phyloP scores from a whole-genome alignment of 2,888 invertebrate species.

The Scotopteryx bipunctaria region DNA sequence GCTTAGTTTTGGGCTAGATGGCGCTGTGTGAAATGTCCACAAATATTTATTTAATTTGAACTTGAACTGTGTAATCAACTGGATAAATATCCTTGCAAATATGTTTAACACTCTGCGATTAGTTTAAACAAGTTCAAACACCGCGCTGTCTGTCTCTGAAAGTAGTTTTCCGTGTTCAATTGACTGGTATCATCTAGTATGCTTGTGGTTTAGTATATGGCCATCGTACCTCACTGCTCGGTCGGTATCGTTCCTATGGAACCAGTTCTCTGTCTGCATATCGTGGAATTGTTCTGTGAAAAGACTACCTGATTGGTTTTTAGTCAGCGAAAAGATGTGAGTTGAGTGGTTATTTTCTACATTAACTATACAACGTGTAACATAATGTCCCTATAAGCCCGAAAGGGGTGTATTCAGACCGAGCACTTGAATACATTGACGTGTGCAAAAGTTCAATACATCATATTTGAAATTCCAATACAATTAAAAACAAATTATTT shows the following conservation, averaged over 20 bases:
- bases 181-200: slow-evolving; percentile 23
- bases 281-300: slow-evolving; percentile 33
- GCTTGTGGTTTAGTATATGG: slow-evolving; percentile 16
- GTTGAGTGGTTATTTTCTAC: no score
- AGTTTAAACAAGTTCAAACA: slow-evolving; percentile 46
- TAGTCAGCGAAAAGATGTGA: no score
- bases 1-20: no score
- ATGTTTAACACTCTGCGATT: slow-evolving; percentile 26
- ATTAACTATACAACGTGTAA: no score
- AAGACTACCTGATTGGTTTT: no score
- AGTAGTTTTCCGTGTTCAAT: slow-evolving; percentile 58
- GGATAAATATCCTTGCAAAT: neutral
- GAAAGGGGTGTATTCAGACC: no score
- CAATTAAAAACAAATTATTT: no score
- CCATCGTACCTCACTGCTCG: slow-evolving; percentile 34
- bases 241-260: slow-evolving; percentile 35
- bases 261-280: slow-evolving; percentile 44
- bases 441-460: no score
- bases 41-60: slow-evolving; percentile 6
- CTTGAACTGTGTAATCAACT: slow-evolving; percentile 9
- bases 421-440: no score
- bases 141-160: slow-evolving; percentile 47
- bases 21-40: no score
- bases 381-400: no score
- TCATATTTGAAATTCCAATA: no score